Evolutionary conservation across 2,797 vertebrate species (phyloP).

Genomic region (Gouania willdenowi): DNA sequence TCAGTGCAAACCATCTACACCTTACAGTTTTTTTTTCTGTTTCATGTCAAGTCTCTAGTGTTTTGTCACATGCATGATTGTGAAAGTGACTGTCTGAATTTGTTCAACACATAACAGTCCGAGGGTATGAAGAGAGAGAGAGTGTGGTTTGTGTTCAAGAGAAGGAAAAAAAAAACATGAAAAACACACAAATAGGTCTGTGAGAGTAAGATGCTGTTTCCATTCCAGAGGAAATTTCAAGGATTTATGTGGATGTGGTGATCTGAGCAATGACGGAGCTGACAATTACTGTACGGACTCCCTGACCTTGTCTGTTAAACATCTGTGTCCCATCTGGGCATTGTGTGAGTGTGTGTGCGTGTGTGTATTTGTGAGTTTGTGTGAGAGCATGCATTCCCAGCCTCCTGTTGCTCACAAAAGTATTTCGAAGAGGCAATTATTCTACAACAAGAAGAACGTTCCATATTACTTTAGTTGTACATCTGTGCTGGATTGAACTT

Average conservation of each 20-base stretch:
- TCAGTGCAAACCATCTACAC: no score
- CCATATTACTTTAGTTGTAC: no score
- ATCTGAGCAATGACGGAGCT: slow-evolving; percentile 52
- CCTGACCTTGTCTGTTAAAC: slow-evolving; percentile 64
- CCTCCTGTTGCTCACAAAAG: slow-evolving; percentile 46
- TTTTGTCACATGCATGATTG: no score
- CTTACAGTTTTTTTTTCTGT: no score
- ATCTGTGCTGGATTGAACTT: no score
- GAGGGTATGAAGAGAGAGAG: no score
- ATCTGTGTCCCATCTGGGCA: slow-evolving; percentile 76
- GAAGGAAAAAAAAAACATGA: slow-evolving; percentile 1
- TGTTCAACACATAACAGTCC: not conserved
- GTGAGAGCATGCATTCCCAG: slow-evolving; percentile 18
- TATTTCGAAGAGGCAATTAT: slow-evolving; percentile 57
- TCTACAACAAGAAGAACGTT: no score
- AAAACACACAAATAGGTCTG: slow-evolving; percentile 29
- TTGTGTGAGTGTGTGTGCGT: slow-evolving; percentile 17
- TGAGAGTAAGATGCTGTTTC: slow-evolving; percentile 47
- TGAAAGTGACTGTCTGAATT: slow-evolving; percentile 1
- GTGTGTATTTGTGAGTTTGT: slow-evolving; percentile 6
- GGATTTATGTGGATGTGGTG: slow-evolving; percentile 65
- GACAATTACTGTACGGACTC: slow-evolving; percentile 68
- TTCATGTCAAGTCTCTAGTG: no score
- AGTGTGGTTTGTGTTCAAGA: no score
- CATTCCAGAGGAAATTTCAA: slow-evolving; percentile 74